Conservation (phyloP, 2,888 invertebrate species). For the Isoperla grammatica region DNA sequence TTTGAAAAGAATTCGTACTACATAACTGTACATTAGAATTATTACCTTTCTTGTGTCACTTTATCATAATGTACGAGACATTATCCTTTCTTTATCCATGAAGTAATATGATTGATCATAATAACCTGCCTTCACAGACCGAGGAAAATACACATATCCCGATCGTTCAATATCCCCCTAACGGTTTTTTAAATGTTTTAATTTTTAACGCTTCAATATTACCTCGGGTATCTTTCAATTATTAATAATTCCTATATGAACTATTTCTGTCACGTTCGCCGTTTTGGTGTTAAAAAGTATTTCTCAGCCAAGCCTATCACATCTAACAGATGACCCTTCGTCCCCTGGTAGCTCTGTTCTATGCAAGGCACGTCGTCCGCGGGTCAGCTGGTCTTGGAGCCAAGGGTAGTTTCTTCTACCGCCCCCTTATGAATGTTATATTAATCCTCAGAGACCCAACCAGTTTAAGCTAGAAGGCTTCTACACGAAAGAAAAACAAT, state of each 20-base stretch:
- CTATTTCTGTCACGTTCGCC: slow-evolving; percentile 8
- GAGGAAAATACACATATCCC: no score
- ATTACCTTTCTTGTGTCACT: no score
- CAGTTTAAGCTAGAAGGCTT: neutral
- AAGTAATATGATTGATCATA: no score
- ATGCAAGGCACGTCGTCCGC: slow-evolving; percentile 14
- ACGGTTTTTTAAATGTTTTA: neutral
- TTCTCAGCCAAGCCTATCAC: neutral
- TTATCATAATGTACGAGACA: no score
- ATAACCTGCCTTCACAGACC: no score
- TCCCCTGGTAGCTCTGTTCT: neutral
- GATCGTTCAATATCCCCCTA: no score
- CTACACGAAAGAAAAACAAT: slow-evolving; percentile 11
- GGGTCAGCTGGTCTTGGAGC: slow-evolving; percentile 12
- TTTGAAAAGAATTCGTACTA: no score
- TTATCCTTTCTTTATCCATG: no score
- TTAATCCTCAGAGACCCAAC: slow-evolving; percentile 13
- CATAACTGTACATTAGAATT: no score
- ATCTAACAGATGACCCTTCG: neutral
- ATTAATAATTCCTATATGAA: slow-evolving; percentile 7
- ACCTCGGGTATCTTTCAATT: no score
- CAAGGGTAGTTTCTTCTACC: slow-evolving; percentile 16
- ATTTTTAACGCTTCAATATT: neutral
- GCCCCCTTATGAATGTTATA: slow-evolving; percentile 13
- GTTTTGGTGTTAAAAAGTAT: slow-evolving; percentile 10